Base-by-base conservation (phyloP, 2,888 invertebrate genomes). In the Slavum lentiscoides region DNA sequence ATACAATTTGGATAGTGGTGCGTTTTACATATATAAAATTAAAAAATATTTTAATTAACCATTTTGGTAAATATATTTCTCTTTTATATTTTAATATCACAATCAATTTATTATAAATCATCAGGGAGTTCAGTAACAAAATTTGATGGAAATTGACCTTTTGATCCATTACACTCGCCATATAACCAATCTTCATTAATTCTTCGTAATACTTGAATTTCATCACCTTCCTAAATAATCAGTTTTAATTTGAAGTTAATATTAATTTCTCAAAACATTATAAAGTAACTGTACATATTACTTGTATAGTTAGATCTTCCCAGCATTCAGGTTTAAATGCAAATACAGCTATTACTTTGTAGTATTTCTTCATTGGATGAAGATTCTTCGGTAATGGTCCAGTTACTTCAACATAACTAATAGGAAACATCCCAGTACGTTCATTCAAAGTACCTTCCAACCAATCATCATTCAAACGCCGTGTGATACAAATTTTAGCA, bases 351-450 rank as follows among this genome's bases (percentile, higher is more conserved):
- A 90, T 91, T 4, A 89, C 89, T 81, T 81, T 83, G 72, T 73
- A n/a, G 61, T 3, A 43, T 61, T 55, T 75, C 74, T 62, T 82
- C 66, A 59, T 37, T 53, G 4, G 83, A 82, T 67, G 88, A 87
- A 74, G 84, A 84, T 74, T 85, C 85, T 83, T 87, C 88, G 49
- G 87, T 81, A 93, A 86, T 77, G 94, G 93, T 83, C 93, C 90
- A 86, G 91, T 91, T 68, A 95, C 87, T 84, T 94, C 91, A 83
- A 95, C 89, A 87, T 93, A 95, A 87, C 91, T 93, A 37, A 89
- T 88, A 1, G 96, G 96, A 87, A 96, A 95, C 84, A 95, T 91
- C 61, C 96, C 96, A 86, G 92, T 91, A 82, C 89, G 88, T 82
- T 90, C 91, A 77, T 90, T 90, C 76, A 92, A 87, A 84, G 90